A percentile compares a stretch with the other conserved stretches of the same genome.
Conservation (phyloP, 1,140 invertebrate genomes). For the Drosophila murphyi region DNA sequence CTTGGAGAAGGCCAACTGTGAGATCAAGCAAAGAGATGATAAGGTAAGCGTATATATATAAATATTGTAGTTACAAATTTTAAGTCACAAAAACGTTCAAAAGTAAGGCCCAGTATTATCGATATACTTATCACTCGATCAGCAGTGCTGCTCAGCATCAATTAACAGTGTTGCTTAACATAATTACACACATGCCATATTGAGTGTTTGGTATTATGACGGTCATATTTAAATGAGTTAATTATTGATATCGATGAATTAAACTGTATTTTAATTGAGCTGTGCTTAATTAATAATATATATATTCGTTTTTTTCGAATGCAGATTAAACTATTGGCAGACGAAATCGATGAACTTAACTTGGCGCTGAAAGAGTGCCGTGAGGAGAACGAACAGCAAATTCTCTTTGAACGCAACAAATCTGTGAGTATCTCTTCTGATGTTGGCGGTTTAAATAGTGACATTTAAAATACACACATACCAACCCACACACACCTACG, state of each 20-base stretch:
- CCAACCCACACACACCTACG: neutral
- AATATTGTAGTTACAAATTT: too few species aligned
- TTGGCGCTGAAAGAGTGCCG: conserved; percentile 87
- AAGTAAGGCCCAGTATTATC: too few species aligned
- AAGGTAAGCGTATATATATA: conserved; percentile 85
- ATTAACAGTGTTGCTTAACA: too few species aligned
- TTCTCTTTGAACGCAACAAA: conserved; percentile 87
- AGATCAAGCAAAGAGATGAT: conserved; percentile 89
- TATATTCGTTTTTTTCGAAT: neutral
- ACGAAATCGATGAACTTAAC: conserved; percentile 88
- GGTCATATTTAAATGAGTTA: too few species aligned
- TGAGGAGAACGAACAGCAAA: conserved; percentile 87
- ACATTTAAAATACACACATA: conserved; percentile 44
- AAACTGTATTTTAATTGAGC: neutral
- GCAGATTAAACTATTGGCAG: conserved; percentile 86
- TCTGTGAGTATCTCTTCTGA: conserved; percentile 87
- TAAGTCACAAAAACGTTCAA: too few species aligned
- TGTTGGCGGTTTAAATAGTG: conserved; percentile 66
- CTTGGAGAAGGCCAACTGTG: conserved; percentile 89
- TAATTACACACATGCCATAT: too few species aligned
- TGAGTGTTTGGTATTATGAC: too few species aligned
- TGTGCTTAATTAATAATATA: neutral
- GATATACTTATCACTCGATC: too few species aligned
- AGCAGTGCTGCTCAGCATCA: too few species aligned
- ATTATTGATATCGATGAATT: neutral